Conservation (phyloP, 1,140 invertebrate genomes). For the Zophobas atratus region DNA sequence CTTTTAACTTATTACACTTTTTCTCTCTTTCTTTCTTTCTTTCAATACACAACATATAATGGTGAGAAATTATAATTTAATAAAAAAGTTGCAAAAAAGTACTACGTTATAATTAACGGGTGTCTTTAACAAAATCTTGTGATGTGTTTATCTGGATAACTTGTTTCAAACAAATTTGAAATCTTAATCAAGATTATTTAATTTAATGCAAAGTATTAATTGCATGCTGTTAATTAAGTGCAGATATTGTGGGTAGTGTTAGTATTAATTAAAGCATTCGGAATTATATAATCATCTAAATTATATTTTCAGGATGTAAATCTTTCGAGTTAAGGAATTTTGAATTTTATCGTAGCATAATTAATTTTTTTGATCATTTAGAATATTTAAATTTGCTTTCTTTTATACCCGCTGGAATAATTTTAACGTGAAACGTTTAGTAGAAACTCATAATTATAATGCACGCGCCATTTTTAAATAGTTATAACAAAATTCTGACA, state of each 20-base stretch:
- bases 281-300: slow-evolving; percentile 2
- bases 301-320: background rate
- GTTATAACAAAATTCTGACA: slow-evolving; percentile 12
- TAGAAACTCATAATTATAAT: slow-evolving; percentile 33
- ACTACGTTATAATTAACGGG: no score
- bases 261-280: slow-evolving; percentile 8
- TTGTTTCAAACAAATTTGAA: no score
- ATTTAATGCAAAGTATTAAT: no score
- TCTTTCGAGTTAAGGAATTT: slow-evolving; percentile 3
- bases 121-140: no score
- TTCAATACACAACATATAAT: no score
- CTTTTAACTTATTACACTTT: no score
- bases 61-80: no score
- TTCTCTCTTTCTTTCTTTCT: no score
- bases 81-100: no score
- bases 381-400: slow-evolving; percentile 41
- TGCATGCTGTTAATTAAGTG: background rate
- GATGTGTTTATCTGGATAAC: no score
- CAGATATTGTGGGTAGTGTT: background rate
- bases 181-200: no score
- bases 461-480: slow-evolving; percentile 6
- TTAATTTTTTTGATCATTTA: slow-evolving; percentile 12
- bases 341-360: slow-evolving; percentile 10
- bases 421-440: slow-evolving; percentile 12
- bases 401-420: slow-evolving; percentile 4